Conservation (phyloP, 1,140 invertebrate species). For the Conus ventricosus region DNA sequence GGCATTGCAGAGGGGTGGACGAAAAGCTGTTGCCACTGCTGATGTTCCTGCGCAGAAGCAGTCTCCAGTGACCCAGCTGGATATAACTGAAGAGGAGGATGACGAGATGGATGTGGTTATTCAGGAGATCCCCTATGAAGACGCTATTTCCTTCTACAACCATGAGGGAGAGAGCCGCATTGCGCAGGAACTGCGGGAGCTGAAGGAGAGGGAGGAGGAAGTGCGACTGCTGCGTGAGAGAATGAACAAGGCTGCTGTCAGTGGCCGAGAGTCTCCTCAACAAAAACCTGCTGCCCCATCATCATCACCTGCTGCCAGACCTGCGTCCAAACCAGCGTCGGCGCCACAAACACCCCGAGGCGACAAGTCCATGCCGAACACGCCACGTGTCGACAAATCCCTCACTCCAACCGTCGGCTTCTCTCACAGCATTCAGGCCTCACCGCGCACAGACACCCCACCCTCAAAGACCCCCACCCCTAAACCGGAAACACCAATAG, state of each 20-base stretch:
- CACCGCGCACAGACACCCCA: not conserved
- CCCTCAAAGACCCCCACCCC: conserved; percentile 40
- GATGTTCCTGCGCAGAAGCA: not conserved
- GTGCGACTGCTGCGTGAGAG: conserved; percentile 63
- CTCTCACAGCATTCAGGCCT: not conserved
- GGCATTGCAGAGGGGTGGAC: conserved; percentile 50
- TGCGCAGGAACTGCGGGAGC: conserved; percentile 75
- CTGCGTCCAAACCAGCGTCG: conserved; percentile 48
- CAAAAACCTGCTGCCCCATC: conserved; percentile 41
- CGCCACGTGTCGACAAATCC: not conserved
- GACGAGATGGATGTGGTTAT: conserved; percentile 37
- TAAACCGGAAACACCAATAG: conserved; percentile 77
- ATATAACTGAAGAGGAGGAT: conserved; percentile 28
- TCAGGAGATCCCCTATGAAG: conserved; percentile 59
- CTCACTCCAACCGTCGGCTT: not conserved
- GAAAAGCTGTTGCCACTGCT: not conserved
- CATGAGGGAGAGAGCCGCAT: conserved; percentile 74
- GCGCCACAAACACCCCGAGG: conserved; percentile 22
- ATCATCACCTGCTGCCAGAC: conserved; percentile 63
- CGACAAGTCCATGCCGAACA: conserved; percentile 20
- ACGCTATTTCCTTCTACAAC: conserved; percentile 53
- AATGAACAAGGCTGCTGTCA: conserved; percentile 17
- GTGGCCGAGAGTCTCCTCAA: conserved; percentile 17
- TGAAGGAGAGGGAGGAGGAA: conserved; percentile 76
- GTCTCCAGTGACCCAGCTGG: not conserved